Evolutionary conservation across 1,140 invertebrate genomes (phyloP).

Genomic region (Eulimnadia texana): DNA sequence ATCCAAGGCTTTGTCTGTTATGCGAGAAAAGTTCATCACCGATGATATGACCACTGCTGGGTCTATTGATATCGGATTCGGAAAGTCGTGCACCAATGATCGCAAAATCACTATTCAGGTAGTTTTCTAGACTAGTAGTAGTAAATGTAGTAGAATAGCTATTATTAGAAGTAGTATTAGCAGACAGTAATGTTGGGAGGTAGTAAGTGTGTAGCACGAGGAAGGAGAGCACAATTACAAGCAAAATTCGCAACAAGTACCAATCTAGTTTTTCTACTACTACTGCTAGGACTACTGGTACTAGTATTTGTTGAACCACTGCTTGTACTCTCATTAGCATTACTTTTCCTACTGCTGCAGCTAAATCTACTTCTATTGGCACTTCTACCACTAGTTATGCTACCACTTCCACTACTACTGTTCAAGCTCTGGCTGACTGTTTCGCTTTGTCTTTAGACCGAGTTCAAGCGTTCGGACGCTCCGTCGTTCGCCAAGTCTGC

Average conservation of each 20-base stretch:
- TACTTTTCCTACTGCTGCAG: too few relatives aligned
- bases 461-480: background rate
- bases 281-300: background rate
- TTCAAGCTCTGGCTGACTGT: background rate
- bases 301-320: background rate
- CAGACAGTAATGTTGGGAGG: too few relatives aligned
- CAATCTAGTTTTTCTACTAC: background rate
- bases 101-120: conserved; percentile 13
- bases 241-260: background rate
- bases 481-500: background rate
- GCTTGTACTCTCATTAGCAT: too few relatives aligned
- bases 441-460: background rate
- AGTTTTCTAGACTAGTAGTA: too few relatives aligned
- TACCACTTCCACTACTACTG: too few relatives aligned
- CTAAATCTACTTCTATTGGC: too few relatives aligned
- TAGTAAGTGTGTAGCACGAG: too few relatives aligned
- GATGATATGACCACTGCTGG: conserved; percentile 1
- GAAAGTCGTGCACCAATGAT: conserved; percentile 5
- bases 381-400: too few relatives aligned
- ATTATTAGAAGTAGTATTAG: too few relatives aligned
- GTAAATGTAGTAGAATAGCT: too few relatives aligned
- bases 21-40: conserved; percentile 5
- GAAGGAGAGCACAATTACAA: too few relatives aligned
- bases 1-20: conserved; percentile 1
- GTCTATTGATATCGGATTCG: conserved; percentile 13